A percentile compares a stretch with the other conserved stretches of the same genome.
Evolutionary conservation across 2,113 vertebrate genomes (phyloP).

Genomic region (Neolamprologus sp.): DNA sequence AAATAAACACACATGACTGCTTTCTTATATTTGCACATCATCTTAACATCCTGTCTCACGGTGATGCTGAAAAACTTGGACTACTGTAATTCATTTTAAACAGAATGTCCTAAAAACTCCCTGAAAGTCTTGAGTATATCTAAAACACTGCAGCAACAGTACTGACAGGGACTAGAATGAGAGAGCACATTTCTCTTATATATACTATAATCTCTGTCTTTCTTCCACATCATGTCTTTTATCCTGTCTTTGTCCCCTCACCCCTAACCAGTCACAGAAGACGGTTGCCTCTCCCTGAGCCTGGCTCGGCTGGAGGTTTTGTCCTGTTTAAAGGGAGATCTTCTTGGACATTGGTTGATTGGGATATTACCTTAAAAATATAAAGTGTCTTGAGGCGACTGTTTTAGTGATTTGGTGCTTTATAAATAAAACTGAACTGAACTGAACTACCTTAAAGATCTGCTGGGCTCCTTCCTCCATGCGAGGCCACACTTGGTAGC

Average conservation of each 20-base stretch:
- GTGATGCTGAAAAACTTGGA: neutral
- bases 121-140: neutral
- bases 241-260: neutral
- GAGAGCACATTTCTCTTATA: neutral
- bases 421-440: neutral
- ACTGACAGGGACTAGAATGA: neutral
- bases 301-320: neutral
- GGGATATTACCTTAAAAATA: neutral
- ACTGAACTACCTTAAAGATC: conserved; percentile 89
- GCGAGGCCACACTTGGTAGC: conserved; percentile 98
- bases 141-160: neutral
- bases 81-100: neutral
- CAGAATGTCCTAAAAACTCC: neutral
- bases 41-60: neutral
- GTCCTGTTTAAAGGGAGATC: neutral
- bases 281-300: neutral
- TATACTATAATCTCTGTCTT: neutral
- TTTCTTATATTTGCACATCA: neutral
- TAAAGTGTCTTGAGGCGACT: neutral
- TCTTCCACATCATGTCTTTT: neutral
- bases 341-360: neutral
- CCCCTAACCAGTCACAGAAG: neutral
- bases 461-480: conserved; percentile 99
- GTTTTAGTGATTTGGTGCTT: neutral
- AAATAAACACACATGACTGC: neutral